These are phyloP conservation scores for Serranus cabrilla DNA, from an alignment of 2,797 vertebrate genomes.

Conservation along the genomic window DNA sequence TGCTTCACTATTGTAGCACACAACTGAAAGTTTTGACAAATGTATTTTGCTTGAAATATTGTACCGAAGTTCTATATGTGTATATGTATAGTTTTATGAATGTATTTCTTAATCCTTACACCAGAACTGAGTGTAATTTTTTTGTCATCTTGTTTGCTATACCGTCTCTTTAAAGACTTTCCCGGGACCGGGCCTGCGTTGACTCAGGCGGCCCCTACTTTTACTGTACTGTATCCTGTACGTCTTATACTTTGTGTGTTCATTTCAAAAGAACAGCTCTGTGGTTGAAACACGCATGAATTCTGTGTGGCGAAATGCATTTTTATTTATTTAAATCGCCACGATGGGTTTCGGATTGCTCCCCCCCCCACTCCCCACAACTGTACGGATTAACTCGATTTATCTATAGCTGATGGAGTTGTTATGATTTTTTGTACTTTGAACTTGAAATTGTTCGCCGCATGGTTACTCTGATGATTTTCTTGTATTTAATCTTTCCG, in stretches of 20 bases:
- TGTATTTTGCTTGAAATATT: constrained; percentile 84
- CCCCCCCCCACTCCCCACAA: not conserved
- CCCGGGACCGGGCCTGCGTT: constrained; percentile 45
- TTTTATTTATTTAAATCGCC: constrained; percentile 70
- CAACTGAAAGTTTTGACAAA: constrained; percentile 78
- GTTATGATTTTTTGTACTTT: constrained; percentile 66
- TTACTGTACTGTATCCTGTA: constrained; percentile 64
- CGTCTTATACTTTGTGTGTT: constrained; percentile 61
- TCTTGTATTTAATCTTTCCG: constrained; percentile 65
- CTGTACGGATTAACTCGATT: not conserved
- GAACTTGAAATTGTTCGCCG: constrained; percentile 59
- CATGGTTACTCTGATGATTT: constrained; percentile 71
- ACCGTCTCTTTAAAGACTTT: constrained; percentile 64
- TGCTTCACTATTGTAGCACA: constrained; percentile 82
- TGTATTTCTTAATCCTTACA: constrained; percentile 82
- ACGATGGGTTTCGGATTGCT: constrained; percentile 49
- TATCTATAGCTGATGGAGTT: constrained; percentile 48
- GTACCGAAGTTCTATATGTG: constrained; percentile 78
- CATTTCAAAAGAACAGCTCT: constrained; percentile 55
- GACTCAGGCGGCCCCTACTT: constrained; percentile 52
- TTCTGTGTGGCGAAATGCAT: constrained; percentile 54
- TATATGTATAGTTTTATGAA: constrained; percentile 85
- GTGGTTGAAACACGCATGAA: constrained; percentile 66
- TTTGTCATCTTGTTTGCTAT: constrained; percentile 68
- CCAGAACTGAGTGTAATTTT: constrained; percentile 65